Conservation (phyloP, 2,888 invertebrate genomes). For the Quadroppia sp. region DNA sequence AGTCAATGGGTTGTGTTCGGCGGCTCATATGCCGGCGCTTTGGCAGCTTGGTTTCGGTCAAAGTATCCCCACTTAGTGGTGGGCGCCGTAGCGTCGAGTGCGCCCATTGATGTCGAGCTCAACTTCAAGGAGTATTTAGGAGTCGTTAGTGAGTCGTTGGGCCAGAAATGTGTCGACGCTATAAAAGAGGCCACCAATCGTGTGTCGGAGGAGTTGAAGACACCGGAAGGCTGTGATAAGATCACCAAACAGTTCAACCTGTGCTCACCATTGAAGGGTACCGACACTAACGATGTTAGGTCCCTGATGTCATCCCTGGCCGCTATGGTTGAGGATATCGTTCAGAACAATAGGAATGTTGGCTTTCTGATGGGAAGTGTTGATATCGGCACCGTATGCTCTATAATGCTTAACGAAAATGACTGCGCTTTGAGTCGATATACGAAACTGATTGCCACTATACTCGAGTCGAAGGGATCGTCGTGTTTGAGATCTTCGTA, state of each 20-base stretch:
- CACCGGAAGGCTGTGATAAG: conserved; percentile 61
- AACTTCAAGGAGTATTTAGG: conserved; percentile 80
- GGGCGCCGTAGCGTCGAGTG: conserved; percentile 83
- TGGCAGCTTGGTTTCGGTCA: conserved; percentile 80
- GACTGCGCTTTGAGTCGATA: conserved; percentile 61
- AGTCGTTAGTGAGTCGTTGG: conserved; percentile 71
- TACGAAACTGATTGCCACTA: conserved; percentile 67
- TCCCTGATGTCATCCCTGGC: conserved; percentile 76
- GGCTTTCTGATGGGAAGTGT: conserved; percentile 64
- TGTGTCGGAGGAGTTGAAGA: conserved; percentile 63
- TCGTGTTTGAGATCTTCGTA: conserved; percentile 81
- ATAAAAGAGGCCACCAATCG: conserved; percentile 65
- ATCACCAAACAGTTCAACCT: conserved; percentile 70
- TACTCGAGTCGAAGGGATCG: conserved; percentile 64
- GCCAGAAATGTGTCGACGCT: conserved; percentile 64
- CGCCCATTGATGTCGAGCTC: conserved; percentile 75
- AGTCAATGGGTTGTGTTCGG: conserved; percentile 88
- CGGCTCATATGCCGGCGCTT: conserved; percentile 89
- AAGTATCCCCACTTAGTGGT: conserved; percentile 80
- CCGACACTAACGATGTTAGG: conserved; percentile 57
- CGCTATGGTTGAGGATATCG: conserved; percentile 79
- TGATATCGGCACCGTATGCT: conserved; percentile 76
- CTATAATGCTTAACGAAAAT: conserved; percentile 60
- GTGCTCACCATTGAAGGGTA: conserved; percentile 66
- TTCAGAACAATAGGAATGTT: conserved; percentile 77